Conservation (phyloP, 2,113 vertebrate species). For the Podarcis muralis region DNA sequence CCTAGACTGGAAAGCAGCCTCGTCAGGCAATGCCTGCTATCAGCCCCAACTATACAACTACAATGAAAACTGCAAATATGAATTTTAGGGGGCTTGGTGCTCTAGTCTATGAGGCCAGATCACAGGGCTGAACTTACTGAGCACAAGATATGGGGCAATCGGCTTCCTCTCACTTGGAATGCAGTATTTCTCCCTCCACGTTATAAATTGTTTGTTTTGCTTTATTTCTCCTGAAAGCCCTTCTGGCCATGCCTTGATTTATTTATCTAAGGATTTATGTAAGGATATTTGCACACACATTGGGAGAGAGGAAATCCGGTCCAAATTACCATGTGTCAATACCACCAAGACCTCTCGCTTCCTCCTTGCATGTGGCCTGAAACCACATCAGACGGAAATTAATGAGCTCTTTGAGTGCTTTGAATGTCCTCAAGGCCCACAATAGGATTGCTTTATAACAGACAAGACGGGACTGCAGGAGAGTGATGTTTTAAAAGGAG, state of each 20-base stretch:
- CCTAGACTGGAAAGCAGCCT: no score
- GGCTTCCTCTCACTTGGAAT: background rate
- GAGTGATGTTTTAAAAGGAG: background rate
- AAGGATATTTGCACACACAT: background rate
- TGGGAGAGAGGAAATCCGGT: background rate
- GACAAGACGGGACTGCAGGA: constrained; percentile 12
- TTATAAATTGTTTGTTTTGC: background rate
- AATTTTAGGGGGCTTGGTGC: background rate
- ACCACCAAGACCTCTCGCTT: background rate
- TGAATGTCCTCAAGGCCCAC: constrained; percentile 1
- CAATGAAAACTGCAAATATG: background rate
- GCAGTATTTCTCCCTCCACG: background rate
- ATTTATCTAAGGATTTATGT: background rate
- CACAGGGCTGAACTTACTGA: background rate
- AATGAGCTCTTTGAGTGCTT: background rate
- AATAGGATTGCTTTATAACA: background rate
- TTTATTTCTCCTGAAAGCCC: background rate
- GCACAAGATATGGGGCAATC: background rate
- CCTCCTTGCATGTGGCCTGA: background rate
- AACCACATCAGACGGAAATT: background rate
- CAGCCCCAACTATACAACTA: background rate
- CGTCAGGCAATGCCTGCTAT: no score
- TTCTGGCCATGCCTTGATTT: background rate
- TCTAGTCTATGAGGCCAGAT: background rate
- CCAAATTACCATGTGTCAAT: background rate